phyloP scores from a whole-genome alignment of 2,797 vertebrate genomes.

The Bradypodion pumilum region DNA sequence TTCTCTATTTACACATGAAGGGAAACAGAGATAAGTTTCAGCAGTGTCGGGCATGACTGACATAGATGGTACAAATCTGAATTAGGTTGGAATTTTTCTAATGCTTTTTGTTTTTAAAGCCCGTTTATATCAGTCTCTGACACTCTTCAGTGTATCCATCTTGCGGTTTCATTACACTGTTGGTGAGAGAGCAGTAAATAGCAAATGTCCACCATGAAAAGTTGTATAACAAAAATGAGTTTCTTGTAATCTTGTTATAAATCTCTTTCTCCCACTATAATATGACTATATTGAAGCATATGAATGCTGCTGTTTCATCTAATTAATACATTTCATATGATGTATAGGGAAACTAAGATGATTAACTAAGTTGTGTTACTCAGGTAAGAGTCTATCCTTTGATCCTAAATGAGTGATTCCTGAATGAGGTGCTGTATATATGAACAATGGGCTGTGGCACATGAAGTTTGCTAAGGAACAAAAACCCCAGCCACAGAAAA shows the following conservation, averaged over 20 bases:
- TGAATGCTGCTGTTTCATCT: background rate
- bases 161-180: background rate
- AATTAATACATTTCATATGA: background rate
- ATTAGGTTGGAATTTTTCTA: background rate
- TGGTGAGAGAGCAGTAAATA: background rate
- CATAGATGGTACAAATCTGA: background rate
- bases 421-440: background rate
- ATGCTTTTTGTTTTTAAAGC: too few species aligned
- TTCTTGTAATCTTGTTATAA: background rate
- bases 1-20: constrained; percentile 31
- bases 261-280: background rate
- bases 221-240: background rate
- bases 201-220: background rate
- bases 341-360: background rate
- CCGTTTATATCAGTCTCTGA: background rate
- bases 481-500: background rate
- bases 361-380: background rate
- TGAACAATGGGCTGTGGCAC: too few species aligned
- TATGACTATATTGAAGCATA: background rate
- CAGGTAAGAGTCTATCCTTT: background rate
- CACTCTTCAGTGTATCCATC: background rate
- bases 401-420: background rate
- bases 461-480: too few species aligned
- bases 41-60: background rate
- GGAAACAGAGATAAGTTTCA: background rate